A percentile compares a stretch with the other conserved stretches of the same genome.
phyloP scores from a whole-genome alignment of 2,797 vertebrate species.

The Ceryle rudis region DNA sequence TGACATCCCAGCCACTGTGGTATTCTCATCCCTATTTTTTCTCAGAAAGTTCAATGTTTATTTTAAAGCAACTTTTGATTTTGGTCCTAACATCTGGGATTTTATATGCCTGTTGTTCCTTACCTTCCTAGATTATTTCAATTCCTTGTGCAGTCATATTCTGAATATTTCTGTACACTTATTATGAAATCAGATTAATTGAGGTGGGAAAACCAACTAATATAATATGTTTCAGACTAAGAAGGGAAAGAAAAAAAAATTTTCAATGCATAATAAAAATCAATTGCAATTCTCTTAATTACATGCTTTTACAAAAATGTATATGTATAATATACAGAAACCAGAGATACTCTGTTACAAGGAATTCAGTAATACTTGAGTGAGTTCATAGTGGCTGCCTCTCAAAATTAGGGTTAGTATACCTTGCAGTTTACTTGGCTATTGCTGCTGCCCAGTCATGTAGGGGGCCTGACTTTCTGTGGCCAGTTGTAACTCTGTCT shows the following conservation, averaged over 20 bases:
- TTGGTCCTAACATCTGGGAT: background rate
- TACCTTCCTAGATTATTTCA: background rate
- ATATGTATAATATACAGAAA: background rate
- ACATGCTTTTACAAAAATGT: background rate
- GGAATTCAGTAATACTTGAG: background rate
- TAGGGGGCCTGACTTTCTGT: background rate
- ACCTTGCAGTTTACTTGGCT: background rate
- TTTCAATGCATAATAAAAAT: background rate
- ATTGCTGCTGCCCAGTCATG: rapidly evolving
- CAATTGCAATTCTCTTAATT: background rate
- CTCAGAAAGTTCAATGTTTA: background rate
- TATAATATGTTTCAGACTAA: background rate
- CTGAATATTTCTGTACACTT: background rate
- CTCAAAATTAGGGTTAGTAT: background rate
- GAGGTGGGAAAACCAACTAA: background rate
- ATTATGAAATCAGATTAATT: background rate
- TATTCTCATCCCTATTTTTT: background rate
- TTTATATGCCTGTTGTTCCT: background rate
- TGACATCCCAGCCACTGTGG: background rate
- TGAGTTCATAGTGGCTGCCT: background rate
- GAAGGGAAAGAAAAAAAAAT: background rate
- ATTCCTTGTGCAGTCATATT: background rate
- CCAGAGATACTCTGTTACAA: background rate
- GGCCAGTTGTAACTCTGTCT: background rate
- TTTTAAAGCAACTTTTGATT: background rate